Evolutionary conservation across 2,113 vertebrate species (phyloP).

Genomic region (Calyptommatus sinebrachiatus): DNA sequence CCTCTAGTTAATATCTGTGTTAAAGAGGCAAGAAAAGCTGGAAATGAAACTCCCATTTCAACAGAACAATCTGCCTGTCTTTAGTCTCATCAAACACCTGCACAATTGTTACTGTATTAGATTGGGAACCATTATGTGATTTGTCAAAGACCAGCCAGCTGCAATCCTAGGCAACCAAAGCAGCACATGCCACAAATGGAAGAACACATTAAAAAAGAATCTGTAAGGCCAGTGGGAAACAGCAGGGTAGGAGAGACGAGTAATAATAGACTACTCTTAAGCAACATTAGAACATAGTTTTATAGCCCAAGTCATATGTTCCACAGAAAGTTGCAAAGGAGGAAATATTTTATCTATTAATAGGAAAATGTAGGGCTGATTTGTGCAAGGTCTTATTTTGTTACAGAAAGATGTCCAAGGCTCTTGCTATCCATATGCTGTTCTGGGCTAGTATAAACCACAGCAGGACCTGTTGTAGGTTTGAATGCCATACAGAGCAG

Average conservation of each 20-base stretch:
- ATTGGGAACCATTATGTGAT: not conserved
- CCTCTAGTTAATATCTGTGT: not conserved
- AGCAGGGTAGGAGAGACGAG: not conserved
- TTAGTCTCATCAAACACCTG: not conserved
- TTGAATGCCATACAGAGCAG: too few species aligned
- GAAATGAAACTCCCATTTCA: not conserved
- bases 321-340: not conserved
- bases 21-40: not conserved
- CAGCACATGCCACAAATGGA: not conserved
- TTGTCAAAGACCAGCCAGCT: conserved; percentile 9
- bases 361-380: not conserved
- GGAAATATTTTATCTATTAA: not conserved
- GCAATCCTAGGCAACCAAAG: not conserved
- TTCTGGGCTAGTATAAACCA: too few species aligned
- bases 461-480: too few species aligned
- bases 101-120: not conserved
- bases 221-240: conserved; percentile 9
- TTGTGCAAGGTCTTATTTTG: too few species aligned
- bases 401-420: too few species aligned
- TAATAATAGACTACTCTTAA: conserved; percentile 9
- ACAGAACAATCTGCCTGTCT: not conserved
- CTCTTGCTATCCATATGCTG: too few species aligned
- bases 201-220: not conserved
- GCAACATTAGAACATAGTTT: conserved; percentile 7
- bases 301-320: conserved; percentile 2